phyloP scores from a whole-genome alignment of 2,797 vertebrate genomes.

The Cossypha caffra region DNA sequence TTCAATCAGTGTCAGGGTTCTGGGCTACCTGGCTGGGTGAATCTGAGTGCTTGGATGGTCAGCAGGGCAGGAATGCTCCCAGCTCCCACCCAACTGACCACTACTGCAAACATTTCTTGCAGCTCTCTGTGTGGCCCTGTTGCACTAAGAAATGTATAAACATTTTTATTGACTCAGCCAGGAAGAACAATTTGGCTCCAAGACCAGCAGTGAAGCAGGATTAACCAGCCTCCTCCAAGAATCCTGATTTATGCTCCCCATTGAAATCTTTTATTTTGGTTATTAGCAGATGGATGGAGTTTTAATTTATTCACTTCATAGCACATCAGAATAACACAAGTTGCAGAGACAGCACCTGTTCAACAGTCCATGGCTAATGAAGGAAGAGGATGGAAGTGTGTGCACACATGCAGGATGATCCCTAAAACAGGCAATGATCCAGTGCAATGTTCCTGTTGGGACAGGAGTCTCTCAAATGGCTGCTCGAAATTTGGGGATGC shows the following conservation, averaged over 20 bases:
- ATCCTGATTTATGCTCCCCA: neutral
- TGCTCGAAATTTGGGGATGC: neutral
- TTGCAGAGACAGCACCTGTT: constrained; percentile 6
- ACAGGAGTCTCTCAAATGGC: neutral
- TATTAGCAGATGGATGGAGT: neutral
- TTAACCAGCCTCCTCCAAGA: neutral
- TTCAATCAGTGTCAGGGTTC: neutral
- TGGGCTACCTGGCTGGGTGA: neutral
- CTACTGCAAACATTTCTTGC: neutral
- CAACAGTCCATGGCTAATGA: neutral
- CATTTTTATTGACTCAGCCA: constrained; percentile 44
- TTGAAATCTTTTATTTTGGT: neutral
- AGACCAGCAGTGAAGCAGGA: neutral
- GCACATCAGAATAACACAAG: neutral
- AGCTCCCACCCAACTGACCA: neutral
- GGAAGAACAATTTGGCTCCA: neutral
- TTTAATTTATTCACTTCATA: constrained; percentile 2
- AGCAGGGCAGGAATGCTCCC: neutral
- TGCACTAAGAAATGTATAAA: constrained; percentile 18
- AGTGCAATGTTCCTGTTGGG: neutral
- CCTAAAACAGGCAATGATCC: neutral
- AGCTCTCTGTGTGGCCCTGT: neutral
- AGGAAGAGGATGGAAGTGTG: neutral
- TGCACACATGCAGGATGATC: neutral
- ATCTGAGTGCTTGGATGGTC: neutral